Percentiles rank a stretch among this genome's conserved stretches.
Evolutionary conservation across 2,113 vertebrate species (phyloP).

Genomic region (Eleginops maclovinus): DNA sequence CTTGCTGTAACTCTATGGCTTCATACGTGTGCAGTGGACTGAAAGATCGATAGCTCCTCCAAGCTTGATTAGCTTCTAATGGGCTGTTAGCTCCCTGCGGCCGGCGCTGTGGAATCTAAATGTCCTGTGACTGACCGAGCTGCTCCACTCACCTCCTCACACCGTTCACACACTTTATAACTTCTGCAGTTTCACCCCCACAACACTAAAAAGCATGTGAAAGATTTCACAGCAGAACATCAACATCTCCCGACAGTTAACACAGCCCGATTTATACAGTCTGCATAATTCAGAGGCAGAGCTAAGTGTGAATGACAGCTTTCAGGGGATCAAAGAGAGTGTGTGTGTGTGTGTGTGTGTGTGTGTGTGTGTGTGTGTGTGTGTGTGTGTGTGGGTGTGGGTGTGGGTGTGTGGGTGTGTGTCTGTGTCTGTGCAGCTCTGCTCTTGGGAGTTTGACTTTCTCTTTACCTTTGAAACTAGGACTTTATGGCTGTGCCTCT

Average conservation of each 20-base stretch:
- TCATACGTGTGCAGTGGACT: constrained; percentile 20
- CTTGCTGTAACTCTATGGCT: neutral
- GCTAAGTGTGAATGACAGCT: constrained; percentile 50
- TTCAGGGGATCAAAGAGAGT: constrained; percentile 51
- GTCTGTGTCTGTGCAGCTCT: neutral
- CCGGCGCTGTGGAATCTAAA: constrained; percentile 62
- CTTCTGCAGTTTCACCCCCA: neutral
- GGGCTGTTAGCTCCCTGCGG: constrained; percentile 51
- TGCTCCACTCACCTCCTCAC: neutral
- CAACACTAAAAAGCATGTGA: neutral
- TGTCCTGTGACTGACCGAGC: constrained; percentile 18
- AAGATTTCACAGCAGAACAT: constrained; percentile 29
- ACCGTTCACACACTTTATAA: neutral
- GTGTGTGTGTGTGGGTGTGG: constrained; percentile 2
- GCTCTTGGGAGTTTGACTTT: constrained; percentile 3
- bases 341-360: constrained; percentile 4
- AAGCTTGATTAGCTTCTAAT: constrained; percentile 76
- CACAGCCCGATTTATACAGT: constrained; percentile 11
- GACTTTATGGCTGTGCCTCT: neutral
- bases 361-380: neutral
- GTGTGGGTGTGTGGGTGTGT: constrained; percentile 1
- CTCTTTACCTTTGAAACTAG: constrained; percentile 12
- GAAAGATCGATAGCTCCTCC: constrained; percentile 67
- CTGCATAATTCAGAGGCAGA: constrained; percentile 52
- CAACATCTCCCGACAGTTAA: constrained; percentile 21